Evolutionary conservation across 1,140 invertebrate species (phyloP), one percentile per base, ranked within the genome.

Genomic region (Pygmarrhopalites habei): DNA sequence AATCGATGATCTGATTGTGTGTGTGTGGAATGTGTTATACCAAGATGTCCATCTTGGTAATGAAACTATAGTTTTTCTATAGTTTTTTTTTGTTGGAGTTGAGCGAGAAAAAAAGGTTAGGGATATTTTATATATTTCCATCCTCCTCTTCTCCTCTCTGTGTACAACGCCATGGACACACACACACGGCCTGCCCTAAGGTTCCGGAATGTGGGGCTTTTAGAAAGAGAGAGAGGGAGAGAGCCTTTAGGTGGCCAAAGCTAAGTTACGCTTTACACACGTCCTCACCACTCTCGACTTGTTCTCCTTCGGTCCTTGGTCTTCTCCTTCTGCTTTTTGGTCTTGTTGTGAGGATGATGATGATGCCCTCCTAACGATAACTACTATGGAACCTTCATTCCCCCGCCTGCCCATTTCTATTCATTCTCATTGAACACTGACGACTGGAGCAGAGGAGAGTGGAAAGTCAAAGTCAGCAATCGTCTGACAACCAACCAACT

Each of bases 41-140:
- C 5, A 35, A 52, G 49, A 52, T 52, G 49, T 21, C 25, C 49
- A 52, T 52, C 4, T 28, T 52, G 49, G 14, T 52, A 52, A 52
- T 52, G 49, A 52, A 52, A 52, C 21, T 28, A 52, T 52, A 26
- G 49, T 52, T 52, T 52, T 52, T 52, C 23, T 52, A 2, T 7
- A 5, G 5, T 52, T 52, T 52, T 52, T 52, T 52, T 52, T 52
- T 25, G 21, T 52, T 12, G 7, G 46, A 49, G 7, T 10, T 15
- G 10, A 21, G 46, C 35, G 17, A n/a, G n/a, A n/a, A n/a, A n/a
- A n/a, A n/a, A n/a, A n/a, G n/a, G n/a, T n/a, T n/a, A n/a, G n/a
- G n/a, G n/a, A n/a, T n/a, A n/a, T n/a, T n/a, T n/a, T n/a, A n/a
- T n/a, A n/a, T n/a, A n/a, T n/a, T n/a, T n/a, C n/a, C n/a, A n/a